A percentile compares a stretch with the other conserved stretches of the same genome.
These are phyloP conservation scores for Drosophila affinis DNA, from an alignment of 2,888 invertebrate species.

Conservation along the genomic window DNA sequence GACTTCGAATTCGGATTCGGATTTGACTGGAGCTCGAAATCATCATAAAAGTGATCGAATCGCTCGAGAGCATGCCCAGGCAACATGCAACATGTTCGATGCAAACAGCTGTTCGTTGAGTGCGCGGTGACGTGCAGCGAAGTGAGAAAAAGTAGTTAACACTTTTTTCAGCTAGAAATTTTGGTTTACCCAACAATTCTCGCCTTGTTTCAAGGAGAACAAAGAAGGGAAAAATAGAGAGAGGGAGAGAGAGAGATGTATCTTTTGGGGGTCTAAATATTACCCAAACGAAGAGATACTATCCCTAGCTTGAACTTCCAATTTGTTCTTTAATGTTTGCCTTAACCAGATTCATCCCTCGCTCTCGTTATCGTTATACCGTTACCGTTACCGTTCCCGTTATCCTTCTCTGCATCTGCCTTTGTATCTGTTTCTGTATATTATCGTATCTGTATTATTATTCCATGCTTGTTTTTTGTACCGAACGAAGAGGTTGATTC, in stretches of 20 bases:
- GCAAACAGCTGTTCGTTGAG: too few relatives aligned
- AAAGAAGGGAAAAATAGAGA: neutral
- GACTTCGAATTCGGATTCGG: neutral
- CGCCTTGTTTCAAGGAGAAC: constrained; percentile 21
- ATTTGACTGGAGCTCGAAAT: constrained; percentile 2
- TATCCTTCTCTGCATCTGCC: neutral
- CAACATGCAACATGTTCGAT: too few relatives aligned
- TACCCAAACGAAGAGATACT: neutral
- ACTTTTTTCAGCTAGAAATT: too few relatives aligned
- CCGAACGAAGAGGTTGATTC: constrained; percentile 18
- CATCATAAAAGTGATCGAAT: constrained; percentile 16
- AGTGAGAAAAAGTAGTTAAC: too few relatives aligned
- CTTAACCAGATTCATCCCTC: constrained; percentile 8
- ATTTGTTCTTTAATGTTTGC: constrained; percentile 14
- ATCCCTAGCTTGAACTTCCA: constrained; percentile 2
- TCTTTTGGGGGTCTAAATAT: too few relatives aligned
- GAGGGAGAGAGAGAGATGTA: too few relatives aligned
- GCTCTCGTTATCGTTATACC: too few relatives aligned
- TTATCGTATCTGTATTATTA: constrained; percentile 24
- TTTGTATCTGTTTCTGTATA: neutral
- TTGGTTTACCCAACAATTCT: constrained; percentile 12
- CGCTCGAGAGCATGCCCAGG: too few relatives aligned
- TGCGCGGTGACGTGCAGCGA: too few relatives aligned
- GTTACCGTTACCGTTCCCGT: too few relatives aligned
- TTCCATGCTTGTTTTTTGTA: constrained; percentile 26